Base-by-base conservation (phyloP, 2,797 vertebrate genomes). In the Ctenopoma multispine region DNA sequence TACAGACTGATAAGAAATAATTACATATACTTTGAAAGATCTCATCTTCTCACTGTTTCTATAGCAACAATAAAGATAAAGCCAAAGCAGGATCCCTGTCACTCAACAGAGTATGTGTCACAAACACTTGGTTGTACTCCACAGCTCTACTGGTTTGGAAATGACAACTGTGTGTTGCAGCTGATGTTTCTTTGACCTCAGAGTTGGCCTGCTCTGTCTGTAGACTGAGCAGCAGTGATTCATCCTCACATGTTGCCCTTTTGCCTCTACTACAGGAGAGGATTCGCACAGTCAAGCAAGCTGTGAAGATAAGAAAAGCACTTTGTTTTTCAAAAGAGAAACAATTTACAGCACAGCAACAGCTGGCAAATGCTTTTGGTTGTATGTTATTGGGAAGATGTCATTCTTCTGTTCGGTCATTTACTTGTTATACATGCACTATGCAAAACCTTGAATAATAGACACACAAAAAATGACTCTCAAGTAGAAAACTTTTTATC, bases 231-330 rank as follows among this genome's bases (percentile, higher is more conserved):
- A 49, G 29, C 64, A 57, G 64, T 54, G 73, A 89, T 87, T 91
- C 83, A 90, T 91, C 83, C 81, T 82, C 79, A 69, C 78, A 74
- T 67, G 69, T 48, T 87, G 80, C 62, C 80, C 87, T 34, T 90
- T 86, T 81, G 80, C 78, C 55, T 83, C 40, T 41, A 46, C 73
- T 80, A 63, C 57, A 76, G 70, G 47, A 83, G 60, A 64, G 44
- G 62, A 73, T 73, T 71, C 65, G 55, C 63, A 38, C 55, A 50
- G 20, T 71, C 62, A 38, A 74, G 56, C 58, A 59, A 36, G 61
- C 82, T 64, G 75, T 58, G 46, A 69, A 64, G 56, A 80, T 62
- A 82, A 44, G n/a, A 80, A 77, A 75, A 69, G 4, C 50, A 31
- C 59, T 81, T 63, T 77, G 53, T 67, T 83, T 78, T 81, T 58